Percentiles rank a stretch among this genome's conserved stretches.
Evolutionary conservation across 1,140 invertebrate species (phyloP).

Genomic region (Bilobella aurantiaca): DNA sequence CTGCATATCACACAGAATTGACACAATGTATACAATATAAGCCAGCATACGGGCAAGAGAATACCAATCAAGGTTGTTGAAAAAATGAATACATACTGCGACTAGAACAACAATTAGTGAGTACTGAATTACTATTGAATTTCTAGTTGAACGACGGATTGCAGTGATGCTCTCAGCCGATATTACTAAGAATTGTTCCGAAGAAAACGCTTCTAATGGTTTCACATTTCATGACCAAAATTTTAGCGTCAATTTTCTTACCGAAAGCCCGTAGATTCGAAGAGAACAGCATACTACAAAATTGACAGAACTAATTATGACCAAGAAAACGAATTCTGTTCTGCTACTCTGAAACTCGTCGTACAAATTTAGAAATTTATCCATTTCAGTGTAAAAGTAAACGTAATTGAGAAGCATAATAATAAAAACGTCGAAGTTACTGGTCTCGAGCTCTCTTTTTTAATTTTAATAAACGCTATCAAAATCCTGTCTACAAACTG

Average conservation of each 20-base stretch:
- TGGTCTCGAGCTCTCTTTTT: too few relatives aligned
- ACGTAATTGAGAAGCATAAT: too few relatives aligned
- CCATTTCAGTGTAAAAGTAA: too few relatives aligned
- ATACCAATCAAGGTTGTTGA: not conserved
- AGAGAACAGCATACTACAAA: too few relatives aligned
- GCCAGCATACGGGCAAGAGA: not conserved
- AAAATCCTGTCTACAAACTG: too few relatives aligned
- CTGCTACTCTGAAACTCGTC: too few relatives aligned
- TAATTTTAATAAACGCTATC: too few relatives aligned
- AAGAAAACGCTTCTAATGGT: not conserved
- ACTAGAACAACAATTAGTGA: not conserved
- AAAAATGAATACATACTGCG: not conserved
- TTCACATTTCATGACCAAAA: not conserved
- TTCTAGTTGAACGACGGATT: not conserved
- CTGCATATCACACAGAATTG: not conserved
- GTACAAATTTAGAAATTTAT: too few relatives aligned
- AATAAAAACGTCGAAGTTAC: too few relatives aligned
- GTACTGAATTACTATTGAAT: not conserved
- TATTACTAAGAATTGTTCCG: not conserved
- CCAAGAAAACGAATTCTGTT: too few relatives aligned
- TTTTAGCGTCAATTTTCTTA: not conserved
- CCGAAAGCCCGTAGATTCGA: not conserved
- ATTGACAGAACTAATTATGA: too few relatives aligned
- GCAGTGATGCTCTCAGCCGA: not conserved
- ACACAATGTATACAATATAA: not conserved